These are phyloP conservation scores for Dasyurus viverrinus DNA, from an alignment of 2,113 vertebrate species.

Conservation along the genomic window DNA sequence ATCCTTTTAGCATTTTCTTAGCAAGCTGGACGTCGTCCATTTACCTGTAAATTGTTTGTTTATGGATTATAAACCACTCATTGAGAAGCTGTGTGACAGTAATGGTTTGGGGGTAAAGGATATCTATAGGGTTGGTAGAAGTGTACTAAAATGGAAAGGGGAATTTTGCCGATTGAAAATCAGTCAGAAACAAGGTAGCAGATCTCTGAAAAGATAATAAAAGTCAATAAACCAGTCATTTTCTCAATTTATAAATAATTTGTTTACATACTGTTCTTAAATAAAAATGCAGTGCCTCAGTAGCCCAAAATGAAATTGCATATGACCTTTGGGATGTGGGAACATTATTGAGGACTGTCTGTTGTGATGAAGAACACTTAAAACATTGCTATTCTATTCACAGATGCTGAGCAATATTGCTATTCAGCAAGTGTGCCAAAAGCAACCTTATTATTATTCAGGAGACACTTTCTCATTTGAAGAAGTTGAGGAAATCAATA, in stretches of 20 bases:
- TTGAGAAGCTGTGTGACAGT: background rate
- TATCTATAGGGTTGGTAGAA: background rate
- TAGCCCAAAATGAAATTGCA: background rate
- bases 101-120: background rate
- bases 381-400: slow-evolving; percentile 40
- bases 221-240: background rate
- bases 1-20: background rate
- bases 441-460: slow-evolving; percentile 67
- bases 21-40: background rate
- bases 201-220: background rate
- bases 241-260: background rate
- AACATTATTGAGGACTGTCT: background rate
- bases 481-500: slow-evolving; percentile 68
- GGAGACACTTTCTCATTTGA: slow-evolving; percentile 64
- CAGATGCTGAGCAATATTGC: slow-evolving; percentile 18
- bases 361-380: slow-evolving; percentile 17
- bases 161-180: background rate
- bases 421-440: slow-evolving; percentile 50
- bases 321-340: background rate
- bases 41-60: background rate
- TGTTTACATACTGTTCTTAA: background rate
- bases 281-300: background rate
- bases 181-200: background rate
- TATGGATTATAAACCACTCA: background rate
- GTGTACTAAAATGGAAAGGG: background rate